Evolutionary conservation across 2,797 vertebrate species (phyloP).

Genomic region (Aphelocoma californica): DNA sequence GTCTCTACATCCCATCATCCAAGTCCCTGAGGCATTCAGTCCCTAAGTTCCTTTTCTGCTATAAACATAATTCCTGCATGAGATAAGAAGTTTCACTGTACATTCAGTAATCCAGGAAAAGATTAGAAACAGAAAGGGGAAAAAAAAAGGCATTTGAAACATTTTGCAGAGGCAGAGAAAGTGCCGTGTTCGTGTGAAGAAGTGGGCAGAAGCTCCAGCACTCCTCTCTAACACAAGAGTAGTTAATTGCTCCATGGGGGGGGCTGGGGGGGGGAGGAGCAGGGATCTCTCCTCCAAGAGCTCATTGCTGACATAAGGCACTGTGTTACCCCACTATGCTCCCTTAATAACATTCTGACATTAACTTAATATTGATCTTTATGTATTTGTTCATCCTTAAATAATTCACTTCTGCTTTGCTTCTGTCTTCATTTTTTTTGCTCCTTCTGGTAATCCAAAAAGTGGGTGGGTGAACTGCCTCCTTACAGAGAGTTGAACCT

Average conservation of each 20-base stretch:
- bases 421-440: not conserved
- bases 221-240: not conserved
- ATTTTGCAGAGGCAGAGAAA: constrained; percentile 31
- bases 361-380: not conserved
- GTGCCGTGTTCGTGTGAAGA: not conserved
- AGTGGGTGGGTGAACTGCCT: not conserved
- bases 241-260: not conserved
- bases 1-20: constrained; percentile 19
- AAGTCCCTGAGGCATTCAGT: constrained; percentile 48
- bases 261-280: not conserved
- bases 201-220: not conserved
- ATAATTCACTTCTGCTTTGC: not conserved
- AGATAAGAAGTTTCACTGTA: constrained; percentile 58
- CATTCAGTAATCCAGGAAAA: constrained; percentile 56
- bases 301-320: not conserved
- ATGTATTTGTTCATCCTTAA: not conserved
- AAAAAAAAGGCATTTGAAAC: not conserved
- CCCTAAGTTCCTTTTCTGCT: constrained; percentile 31
- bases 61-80: constrained; percentile 39
- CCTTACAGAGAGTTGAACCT: not conserved
- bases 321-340: not conserved
- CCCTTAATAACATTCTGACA: not conserved
- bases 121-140: constrained; percentile 32
- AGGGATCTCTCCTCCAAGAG: not conserved
- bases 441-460: not conserved